phyloP scores from a whole-genome alignment of 2,888 invertebrate genomes.

The Agrochola macilenta region DNA sequence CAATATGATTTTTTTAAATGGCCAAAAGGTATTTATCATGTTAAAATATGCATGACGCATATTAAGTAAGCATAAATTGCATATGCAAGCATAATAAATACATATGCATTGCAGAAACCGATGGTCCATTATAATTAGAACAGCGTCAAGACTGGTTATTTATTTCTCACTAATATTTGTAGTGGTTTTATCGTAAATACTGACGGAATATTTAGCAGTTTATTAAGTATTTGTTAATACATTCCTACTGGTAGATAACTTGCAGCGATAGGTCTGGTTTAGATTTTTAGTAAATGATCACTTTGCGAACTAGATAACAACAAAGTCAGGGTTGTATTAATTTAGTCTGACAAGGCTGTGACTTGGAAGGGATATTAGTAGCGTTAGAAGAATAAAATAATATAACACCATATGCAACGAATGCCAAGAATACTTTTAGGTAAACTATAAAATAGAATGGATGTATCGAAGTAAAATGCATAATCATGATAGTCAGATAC shows the following conservation, averaged over 20 bases:
- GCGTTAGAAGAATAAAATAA: conserved; percentile 43
- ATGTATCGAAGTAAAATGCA: neutral
- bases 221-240: conserved; percentile 47
- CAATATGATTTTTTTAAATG: conserved; percentile 36
- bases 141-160: conserved; percentile 22
- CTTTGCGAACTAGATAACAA: conserved; percentile 57
- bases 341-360: conserved; percentile 57
- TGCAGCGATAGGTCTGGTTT: conserved; percentile 44
- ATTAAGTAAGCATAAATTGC: conserved; percentile 8
- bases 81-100: conserved; percentile 25
- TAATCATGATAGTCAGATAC: neutral
- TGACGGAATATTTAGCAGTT: conserved; percentile 44
- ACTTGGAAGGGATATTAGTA: conserved; percentile 56
- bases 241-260: conserved; percentile 16
- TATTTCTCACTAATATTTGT: conserved; percentile 26
- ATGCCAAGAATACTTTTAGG: neutral
- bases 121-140: conserved; percentile 32
- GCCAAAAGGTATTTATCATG: conserved; percentile 8
- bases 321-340: conserved; percentile 70
- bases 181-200: conserved; percentile 37
- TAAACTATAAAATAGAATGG: neutral
- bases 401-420: conserved; percentile 3
- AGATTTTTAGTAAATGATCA: conserved; percentile 57
- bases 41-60: conserved; percentile 20
- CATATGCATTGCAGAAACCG: conserved; percentile 12